Conservation (phyloP, 2,888 invertebrate genomes). For the Microctonus aethiopoides region DNA sequence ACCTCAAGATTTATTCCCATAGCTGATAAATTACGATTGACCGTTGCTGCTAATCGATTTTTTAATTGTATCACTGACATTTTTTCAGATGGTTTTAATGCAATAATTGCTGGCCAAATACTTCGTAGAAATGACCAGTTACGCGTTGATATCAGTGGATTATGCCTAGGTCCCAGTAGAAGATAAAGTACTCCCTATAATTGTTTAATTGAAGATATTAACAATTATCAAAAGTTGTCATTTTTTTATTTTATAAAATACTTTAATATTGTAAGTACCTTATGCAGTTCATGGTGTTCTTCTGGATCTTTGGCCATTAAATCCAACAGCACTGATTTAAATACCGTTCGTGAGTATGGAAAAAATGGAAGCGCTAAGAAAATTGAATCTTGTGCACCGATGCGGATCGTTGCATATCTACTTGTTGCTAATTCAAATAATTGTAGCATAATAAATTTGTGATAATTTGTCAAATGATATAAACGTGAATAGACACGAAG, state of each 20-base stretch:
- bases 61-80: conserved; percentile 77
- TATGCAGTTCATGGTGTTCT: conserved; percentile 76
- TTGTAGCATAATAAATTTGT: conserved; percentile 72
- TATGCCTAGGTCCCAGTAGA: conserved; percentile 75
- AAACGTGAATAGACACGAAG: conserved; percentile 65
- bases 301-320: conserved; percentile 73
- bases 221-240: background rate
- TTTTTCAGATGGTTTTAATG: conserved; percentile 86
- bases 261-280: conserved; percentile 64
- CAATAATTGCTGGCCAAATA: conserved; percentile 84
- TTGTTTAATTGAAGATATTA: background rate
- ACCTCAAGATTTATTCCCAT: conserved; percentile 73
- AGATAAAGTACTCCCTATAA: conserved; percentile 82
- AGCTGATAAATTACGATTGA: conserved; percentile 74
- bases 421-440: conserved; percentile 74
- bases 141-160: conserved; percentile 76
- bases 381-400: conserved; percentile 76
- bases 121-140: conserved; percentile 80
- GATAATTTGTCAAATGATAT: conserved; percentile 72
- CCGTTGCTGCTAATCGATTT: conserved; percentile 69
- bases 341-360: conserved; percentile 76
- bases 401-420: conserved; percentile 77
- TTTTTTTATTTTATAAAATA: background rate
- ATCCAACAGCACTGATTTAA: conserved; percentile 74
- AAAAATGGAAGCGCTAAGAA: conserved; percentile 74